Conservation (phyloP, 2,888 invertebrate genomes). For the Hyposoter didymator region DNA sequence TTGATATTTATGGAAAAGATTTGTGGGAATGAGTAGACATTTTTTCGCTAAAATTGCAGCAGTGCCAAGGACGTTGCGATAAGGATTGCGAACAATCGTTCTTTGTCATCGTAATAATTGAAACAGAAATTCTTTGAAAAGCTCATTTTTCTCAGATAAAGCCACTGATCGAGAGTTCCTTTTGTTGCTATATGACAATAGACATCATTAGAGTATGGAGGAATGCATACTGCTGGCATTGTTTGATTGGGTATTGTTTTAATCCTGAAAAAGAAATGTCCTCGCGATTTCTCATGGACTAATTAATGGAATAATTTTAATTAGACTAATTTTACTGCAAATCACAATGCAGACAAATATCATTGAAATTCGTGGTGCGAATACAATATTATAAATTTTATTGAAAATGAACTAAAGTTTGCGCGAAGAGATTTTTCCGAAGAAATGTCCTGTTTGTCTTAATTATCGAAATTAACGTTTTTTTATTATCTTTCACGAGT, state of each 20-base stretch:
- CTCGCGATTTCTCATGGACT: background rate
- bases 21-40: conserved; percentile 9
- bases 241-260: background rate
- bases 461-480: background rate
- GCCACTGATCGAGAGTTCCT: background rate
- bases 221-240: background rate
- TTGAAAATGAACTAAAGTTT: background rate
- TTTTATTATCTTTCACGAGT: background rate
- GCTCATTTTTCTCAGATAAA: background rate
- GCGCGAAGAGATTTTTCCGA: background rate
- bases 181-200: background rate
- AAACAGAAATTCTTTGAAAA: conserved; percentile 1
- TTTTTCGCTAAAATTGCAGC: background rate
- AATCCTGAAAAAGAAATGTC: background rate
- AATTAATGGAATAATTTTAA: background rate
- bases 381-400: background rate
- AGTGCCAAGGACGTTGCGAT: background rate
- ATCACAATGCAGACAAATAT: background rate
- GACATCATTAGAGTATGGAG: background rate
- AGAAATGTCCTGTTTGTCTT: background rate
- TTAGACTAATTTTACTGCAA: background rate
- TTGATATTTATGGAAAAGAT: background rate
- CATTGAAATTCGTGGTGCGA: background rate
- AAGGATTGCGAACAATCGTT: conserved; percentile 36
- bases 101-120: conserved; percentile 33